These are phyloP conservation scores for Rhyacophila evoluta DNA, from an alignment of 2,888 invertebrate species.

Conservation along the genomic window DNA sequence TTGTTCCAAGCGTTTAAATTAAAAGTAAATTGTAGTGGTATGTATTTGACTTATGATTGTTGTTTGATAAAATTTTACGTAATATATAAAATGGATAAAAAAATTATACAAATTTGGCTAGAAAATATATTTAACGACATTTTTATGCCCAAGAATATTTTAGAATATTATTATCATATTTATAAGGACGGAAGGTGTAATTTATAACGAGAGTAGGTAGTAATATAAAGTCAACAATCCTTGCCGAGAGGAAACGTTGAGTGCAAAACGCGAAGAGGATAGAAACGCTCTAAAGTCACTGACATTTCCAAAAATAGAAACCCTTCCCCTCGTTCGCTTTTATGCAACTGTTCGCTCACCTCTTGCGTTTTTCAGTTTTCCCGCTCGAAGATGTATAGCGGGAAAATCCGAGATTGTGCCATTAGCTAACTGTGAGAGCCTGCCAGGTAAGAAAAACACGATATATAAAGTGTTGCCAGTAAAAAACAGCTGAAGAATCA, in stretches of 20 bases:
- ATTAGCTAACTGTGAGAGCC: constrained; percentile 42
- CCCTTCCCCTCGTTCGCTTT: neutral
- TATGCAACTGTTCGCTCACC: constrained; percentile 20
- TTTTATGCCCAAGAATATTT: too few relatives aligned
- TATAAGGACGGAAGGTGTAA: too few relatives aligned
- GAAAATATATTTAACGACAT: too few relatives aligned
- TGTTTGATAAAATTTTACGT: too few relatives aligned
- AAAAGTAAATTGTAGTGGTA: too few relatives aligned
- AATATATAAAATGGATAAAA: too few relatives aligned
- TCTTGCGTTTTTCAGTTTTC: constrained; percentile 26
- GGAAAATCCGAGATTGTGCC: constrained; percentile 54
- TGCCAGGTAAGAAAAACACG: constrained; percentile 29
- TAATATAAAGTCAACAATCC: neutral
- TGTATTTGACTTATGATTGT: too few relatives aligned
- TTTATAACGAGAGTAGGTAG: too few relatives aligned
- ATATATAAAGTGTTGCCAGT: constrained; percentile 3
- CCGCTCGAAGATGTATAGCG: constrained; percentile 47
- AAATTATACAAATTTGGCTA: too few relatives aligned
- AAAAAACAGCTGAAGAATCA: neutral
- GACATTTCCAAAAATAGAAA: constrained; percentile 39
- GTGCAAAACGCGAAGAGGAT: neutral
- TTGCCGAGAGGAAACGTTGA: neutral
- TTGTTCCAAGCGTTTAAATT: too few relatives aligned
- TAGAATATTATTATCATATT: too few relatives aligned
- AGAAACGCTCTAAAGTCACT: constrained; percentile 30